A percentile compares a stretch with the other conserved stretches of the same genome.
phyloP scores from a whole-genome alignment of 2,113 vertebrate genomes.

The Agelaius phoeniceus region DNA sequence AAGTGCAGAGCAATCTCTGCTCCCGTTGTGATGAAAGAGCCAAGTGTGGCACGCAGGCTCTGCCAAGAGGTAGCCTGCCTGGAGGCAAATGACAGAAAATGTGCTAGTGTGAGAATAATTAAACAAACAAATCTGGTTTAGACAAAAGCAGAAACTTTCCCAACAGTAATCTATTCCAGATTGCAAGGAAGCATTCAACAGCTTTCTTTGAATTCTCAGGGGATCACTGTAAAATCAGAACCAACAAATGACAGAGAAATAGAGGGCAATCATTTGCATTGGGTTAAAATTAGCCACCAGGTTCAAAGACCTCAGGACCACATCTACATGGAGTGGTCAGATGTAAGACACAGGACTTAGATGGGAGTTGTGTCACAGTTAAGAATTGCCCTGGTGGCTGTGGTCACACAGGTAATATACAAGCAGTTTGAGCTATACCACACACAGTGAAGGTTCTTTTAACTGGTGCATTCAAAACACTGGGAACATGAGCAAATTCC shows the following conservation, averaged over 20 bases:
- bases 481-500: neutral
- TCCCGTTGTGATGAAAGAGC: neutral
- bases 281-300: neutral
- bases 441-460: neutral
- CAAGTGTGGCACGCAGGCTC: neutral
- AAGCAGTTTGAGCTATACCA: neutral
- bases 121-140: neutral
- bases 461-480: neutral
- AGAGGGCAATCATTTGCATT: neutral
- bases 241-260: neutral
- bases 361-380: neutral
- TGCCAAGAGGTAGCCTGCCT: neutral
- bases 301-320: neutral
- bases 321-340: rapidly evolving
- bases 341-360: neutral
- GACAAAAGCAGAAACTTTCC: neutral
- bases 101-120: neutral
- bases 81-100: neutral
- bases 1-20: neutral
- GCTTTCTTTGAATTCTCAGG: neutral
- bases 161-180: neutral
- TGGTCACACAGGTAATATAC: neutral
- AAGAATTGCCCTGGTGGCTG: neutral
- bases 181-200: neutral
- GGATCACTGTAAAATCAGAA: neutral